Evolutionary conservation across 2,797 vertebrate species (phyloP), one percentile per base, ranked within the genome.

Genomic region (Acrossocheilus wenchowensis): DNA sequence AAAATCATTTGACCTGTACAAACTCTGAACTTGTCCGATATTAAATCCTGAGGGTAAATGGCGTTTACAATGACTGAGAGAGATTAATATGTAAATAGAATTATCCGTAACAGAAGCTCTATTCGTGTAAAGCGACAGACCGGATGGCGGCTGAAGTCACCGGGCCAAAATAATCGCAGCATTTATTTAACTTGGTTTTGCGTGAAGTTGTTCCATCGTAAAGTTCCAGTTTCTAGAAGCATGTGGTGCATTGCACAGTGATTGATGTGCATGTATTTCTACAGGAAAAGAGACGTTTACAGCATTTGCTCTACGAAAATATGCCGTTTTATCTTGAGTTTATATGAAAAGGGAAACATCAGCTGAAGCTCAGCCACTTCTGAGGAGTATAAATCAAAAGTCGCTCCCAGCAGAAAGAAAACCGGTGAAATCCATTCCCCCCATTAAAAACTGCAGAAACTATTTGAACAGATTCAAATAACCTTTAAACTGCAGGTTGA

Each of bases 101-200:
- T 43, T 6, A 41, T n/a, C 39, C 4, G 1, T 43, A 5, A 72
- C 1, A 72, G 41, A 45, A 72, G 39, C 36, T 43, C 39, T 72
- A 23, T 12, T 43, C 91, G 92, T 48, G 69, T 62, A 68, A 82
- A 81, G 78, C 43, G 6, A 81, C 34, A 60, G 60, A 83, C 81
- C 87, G 80, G 78, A 64, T 85, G 77, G 85, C 66, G 50, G 17
- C 71, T 26, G 74, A 45, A 79, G 43, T 73, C 62, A 1, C 14
- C 3, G n/a, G 73, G 80, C 85, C 88, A 87, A 88, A 90, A 75
- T 81, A 87, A 90, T 83, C 82, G 45, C 71, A 30, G 72, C 64
- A 19, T 82, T 87, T 88, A 87, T 90, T 89, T 86, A 57, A 68
- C 80, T 88, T 89, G 83, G 86, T 87, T 81, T 68, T n/a, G 15